A percentile compares a stretch with the other conserved stretches of the same genome.
These are phyloP conservation scores for Thalassaphorura encarpata DNA, from an alignment of 1,140 invertebrate genomes.

Conservation along the genomic window DNA sequence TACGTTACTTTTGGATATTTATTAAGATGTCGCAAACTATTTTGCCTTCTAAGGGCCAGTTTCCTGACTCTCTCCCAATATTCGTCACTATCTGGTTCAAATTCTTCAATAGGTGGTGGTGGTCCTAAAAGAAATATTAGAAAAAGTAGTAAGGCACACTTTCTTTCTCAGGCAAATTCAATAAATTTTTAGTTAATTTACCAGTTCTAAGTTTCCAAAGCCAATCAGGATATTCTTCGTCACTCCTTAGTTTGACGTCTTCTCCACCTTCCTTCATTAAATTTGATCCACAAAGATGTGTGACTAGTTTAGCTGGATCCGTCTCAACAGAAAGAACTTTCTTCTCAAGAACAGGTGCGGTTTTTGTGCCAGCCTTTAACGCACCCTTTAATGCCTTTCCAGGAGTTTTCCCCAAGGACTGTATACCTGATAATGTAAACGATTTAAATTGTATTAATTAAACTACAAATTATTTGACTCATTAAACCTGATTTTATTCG, in stretches of 20 bases:
- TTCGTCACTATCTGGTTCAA: neutral
- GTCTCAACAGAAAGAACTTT: conserved; percentile 71
- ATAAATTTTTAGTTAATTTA: conserved; percentile 12
- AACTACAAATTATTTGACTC: neutral
- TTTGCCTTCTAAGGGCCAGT: too few relatives aligned
- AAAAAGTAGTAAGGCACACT: neutral
- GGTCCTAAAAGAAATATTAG: neutral
- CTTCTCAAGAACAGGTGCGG: conserved; percentile 50
- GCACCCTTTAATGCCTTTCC: too few relatives aligned
- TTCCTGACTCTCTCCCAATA: neutral
- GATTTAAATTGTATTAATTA: neutral
- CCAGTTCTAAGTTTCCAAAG: conserved; percentile 62
- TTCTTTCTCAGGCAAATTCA: neutral
- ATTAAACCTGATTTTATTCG: neutral
- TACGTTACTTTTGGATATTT: neutral
- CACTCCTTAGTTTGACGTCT: conserved; percentile 70
- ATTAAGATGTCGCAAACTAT: neutral
- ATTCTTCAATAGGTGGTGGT: neutral
- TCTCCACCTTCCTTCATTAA: conserved; percentile 61
- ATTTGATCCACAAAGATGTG: conserved; percentile 76
- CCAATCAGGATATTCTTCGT: conserved; percentile 89
- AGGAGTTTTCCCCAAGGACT: conserved; percentile 28
- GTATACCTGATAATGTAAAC: conserved; percentile 6
- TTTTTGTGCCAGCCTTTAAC: conserved; percentile 50
- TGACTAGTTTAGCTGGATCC: conserved; percentile 66